Base-by-base conservation (phyloP, 1,140 invertebrate species). In the Drosophila auraria region DNA sequence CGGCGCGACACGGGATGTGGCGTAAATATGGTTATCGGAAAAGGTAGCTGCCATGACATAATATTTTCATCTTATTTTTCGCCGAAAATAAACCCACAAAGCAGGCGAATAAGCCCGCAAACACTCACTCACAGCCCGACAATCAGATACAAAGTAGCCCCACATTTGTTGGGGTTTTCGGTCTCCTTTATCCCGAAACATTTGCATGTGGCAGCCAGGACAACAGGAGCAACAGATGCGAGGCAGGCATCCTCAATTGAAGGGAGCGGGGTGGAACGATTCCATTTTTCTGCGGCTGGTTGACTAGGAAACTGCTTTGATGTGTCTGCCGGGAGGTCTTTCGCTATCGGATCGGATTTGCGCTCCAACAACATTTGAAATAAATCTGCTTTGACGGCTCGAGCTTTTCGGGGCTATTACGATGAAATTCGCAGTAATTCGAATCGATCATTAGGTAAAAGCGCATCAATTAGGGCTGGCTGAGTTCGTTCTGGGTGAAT, bases 121-220 rank as follows among this genome's bases (percentile, higher is more conserved):
- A 59, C 56, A 68, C 45, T 45, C 57, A 12, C 61, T 47, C 50
- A 73, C 77, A 72, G 57, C n/a, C 68, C 75, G 74, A 87, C 82
- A 83, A 80, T 87, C 83, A 87, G 65, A 83, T 78, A 83, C 75
- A 70, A 83, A 87, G 78, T 77, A 83, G 62, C 56, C 80, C 63
- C 65, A 78, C 73, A 79, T 69, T 82, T 57, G 59, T 65, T 61
- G 60, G 56, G 42, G 25, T 61, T 68, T 75, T 63, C 20, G 36
- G 36, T 17, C 54, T n/a, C 20, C 61, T 23, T 64, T 80, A 50
- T 65, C 40, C 36, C 38, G 11, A 71, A 47, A 60, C 38, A 61
- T 72, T 81, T 75, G 83, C 69, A 82, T 73, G 56, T 57, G 72
- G 78, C 66, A 77, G 59, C 50, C 80, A 80, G 57, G 47, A 74